A percentile compares a stretch with the other conserved stretches of the same genome.
These are phyloP conservation scores for Cygnus buccinator DNA, from an alignment of 2,113 vertebrate species.

Conservation along the genomic window DNA sequence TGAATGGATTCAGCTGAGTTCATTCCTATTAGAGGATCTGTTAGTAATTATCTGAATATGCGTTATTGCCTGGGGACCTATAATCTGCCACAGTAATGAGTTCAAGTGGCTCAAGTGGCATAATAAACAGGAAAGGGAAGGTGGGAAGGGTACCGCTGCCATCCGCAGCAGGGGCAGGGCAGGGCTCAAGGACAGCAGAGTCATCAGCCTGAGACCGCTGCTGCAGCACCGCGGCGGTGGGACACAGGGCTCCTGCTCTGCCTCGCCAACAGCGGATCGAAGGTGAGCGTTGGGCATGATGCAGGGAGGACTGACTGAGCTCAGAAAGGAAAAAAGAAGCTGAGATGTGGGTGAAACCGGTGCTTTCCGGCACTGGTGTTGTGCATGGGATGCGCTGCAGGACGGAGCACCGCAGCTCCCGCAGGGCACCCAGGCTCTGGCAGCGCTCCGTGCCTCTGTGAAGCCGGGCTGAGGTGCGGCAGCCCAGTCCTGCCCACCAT, in stretches of 20 bases:
- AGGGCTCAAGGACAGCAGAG: conserved; percentile 68
- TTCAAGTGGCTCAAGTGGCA: conserved; percentile 66
- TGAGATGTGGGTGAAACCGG: not conserved
- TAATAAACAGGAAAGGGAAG: conserved; percentile 65
- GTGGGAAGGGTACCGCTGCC: conserved; percentile 40
- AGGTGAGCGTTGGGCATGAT: not conserved
- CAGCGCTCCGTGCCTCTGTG: not conserved
- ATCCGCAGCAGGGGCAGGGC: conserved; percentile 36
- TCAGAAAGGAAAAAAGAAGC: not conserved
- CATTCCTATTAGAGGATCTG: conserved; percentile 71
- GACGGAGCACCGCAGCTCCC: not conserved
- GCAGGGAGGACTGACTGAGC: not conserved
- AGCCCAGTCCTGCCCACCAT: fast-evolving
- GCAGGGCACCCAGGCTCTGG: fast-evolving
- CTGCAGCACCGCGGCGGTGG: not conserved
- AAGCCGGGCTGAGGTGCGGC: not conserved
- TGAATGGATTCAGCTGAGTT: conserved; percentile 70
- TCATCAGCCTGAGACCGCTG: not conserved
- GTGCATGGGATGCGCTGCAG: not conserved
- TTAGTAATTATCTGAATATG: conserved; percentile 74
- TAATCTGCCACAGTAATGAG: conserved; percentile 76
- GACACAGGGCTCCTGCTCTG: fast-evolving
- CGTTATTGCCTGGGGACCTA: conserved; percentile 72
- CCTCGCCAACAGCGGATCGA: fast-evolving
- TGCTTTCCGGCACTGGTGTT: fast-evolving